Evolutionary conservation across 2,888 invertebrate species (phyloP), one percentile per base, ranked within the genome.

Genomic region (Caprella mutica): DNA sequence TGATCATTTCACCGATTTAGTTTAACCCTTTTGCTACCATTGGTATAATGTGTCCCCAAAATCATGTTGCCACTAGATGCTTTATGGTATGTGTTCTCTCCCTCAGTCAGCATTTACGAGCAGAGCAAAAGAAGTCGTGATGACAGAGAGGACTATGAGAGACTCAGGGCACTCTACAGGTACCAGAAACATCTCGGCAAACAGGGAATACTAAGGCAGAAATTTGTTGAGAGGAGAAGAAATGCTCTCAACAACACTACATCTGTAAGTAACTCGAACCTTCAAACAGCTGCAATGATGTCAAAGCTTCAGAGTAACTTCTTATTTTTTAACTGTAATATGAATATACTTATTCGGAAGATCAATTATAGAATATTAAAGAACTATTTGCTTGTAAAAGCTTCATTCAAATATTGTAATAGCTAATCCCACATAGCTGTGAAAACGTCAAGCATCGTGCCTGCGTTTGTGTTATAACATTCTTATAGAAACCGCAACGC

Each of bases 161-260:
- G 87, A 70, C 72, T 92, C 35, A 86, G 86, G 71, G 85, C 88
- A 0, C 79, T 83, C 67, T 85, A 85, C 53, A 79, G 83, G 14
- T 92, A 91, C 73, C 88, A 90, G 67, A 78, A 79, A 54, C 76
- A 80, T 29, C 82, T 82, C 70, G 90, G 91, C 0, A 76, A 78
- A 38, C 88, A 90, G 68, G 88, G 90, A 0, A 79, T 92, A 56
- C 73, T 92, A 0, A 84, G 85, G 30, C 81, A 84, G 70, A 84
- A 86, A 70, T 78, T 84, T 35, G 79, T 84, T 55, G 85, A 86
- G 66, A 74, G 72, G 35, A 67, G 75, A 23, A 69, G 71, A 3
- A 30, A n/a, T 17, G 30, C n/a, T 1, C n/a, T 9, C 17, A 5
- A n/a, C 6, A n/a, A 33, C 33, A 8, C 33, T 33, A 8, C 14